Evolutionary conservation across 2,888 invertebrate species (phyloP).

Genomic region (Tenthredo scrophulariae): DNA sequence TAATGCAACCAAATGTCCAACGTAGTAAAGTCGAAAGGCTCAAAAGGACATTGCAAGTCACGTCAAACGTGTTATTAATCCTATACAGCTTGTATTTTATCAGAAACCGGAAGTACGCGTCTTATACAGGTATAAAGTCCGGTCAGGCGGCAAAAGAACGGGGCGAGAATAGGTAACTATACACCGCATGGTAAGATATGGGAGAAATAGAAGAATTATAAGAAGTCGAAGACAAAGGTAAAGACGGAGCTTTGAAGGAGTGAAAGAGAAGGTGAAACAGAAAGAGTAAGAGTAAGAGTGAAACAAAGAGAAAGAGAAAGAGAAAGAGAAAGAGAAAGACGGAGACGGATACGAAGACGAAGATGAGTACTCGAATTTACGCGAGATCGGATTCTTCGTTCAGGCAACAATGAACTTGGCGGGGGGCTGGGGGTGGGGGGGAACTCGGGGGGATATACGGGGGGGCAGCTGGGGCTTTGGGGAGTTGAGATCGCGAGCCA

Average conservation of each 20-base stretch:
- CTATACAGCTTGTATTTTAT: constrained; percentile 42
- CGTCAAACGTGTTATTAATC: constrained; percentile 21
- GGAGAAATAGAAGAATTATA: constrained; percentile 13
- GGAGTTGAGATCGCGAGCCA: constrained; percentile 52
- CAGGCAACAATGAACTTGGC: constrained; percentile 56
- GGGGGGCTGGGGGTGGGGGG: constrained; percentile 55
- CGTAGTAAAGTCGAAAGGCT: constrained; percentile 6
- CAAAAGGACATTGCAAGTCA: constrained; percentile 21
- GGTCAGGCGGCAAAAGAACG: constrained; percentile 41
- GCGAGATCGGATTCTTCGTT: constrained; percentile 42
- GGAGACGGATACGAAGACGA: constrained; percentile 26
- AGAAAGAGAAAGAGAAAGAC: not conserved
- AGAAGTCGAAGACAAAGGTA: constrained; percentile 19
- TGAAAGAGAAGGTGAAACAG: not conserved
- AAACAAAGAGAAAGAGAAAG: too few relatives aligned
- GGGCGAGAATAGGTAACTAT: constrained; percentile 9
- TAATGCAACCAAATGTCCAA: not conserved
- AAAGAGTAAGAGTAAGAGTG: not conserved
- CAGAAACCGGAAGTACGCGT: constrained; percentile 43
- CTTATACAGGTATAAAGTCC: constrained; percentile 46
- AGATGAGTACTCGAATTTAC: constrained; percentile 45
- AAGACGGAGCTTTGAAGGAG: not conserved
- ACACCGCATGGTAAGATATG: constrained; percentile 13
- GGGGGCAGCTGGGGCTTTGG: constrained; percentile 52
- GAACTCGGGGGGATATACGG: constrained; percentile 42